A percentile compares a stretch with the other conserved stretches of the same genome.
Evolutionary conservation across 2,888 invertebrate species (phyloP).

Genomic region (Philopedon plagiatum): DNA sequence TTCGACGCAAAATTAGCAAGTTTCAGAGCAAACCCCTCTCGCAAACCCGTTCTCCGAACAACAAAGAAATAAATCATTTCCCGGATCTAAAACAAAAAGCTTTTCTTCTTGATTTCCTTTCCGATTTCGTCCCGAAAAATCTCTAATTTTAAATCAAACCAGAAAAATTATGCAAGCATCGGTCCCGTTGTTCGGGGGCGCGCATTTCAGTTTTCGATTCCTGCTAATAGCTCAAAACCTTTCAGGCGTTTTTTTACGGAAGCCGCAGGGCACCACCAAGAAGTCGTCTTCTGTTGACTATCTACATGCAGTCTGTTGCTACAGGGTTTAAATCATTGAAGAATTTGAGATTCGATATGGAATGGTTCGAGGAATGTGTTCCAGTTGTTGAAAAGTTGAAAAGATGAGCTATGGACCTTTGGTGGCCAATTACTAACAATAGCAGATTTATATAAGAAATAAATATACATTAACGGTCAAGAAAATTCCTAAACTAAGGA

Average conservation of each 20-base stretch:
- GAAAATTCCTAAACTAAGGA: not conserved
- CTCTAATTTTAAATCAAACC: slow-evolving; percentile 37
- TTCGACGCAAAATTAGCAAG: slow-evolving; percentile 1
- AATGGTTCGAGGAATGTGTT: too few relatives aligned
- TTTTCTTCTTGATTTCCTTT: slow-evolving; percentile 27
- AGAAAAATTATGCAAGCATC: slow-evolving; percentile 37
- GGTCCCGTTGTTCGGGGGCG: slow-evolving; percentile 33
- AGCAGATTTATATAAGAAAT: too few relatives aligned
- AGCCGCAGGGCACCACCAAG: not conserved
- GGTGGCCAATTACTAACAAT: too few relatives aligned
- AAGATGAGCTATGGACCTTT: too few relatives aligned
- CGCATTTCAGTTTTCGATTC: slow-evolving; percentile 39
- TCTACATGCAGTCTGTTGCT: too few relatives aligned
- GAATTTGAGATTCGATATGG: too few relatives aligned
- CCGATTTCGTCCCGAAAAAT: slow-evolving; percentile 20
- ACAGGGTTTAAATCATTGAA: too few relatives aligned
- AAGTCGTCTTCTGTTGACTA: not conserved
- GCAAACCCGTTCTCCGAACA: not conserved
- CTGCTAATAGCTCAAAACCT: slow-evolving; percentile 43
- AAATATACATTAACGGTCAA: too few relatives aligned
- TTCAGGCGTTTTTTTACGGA: slow-evolving; percentile 36
- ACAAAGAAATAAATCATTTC: slow-evolving; percentile 20
- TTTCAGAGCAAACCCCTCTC: not conserved
- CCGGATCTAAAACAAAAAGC: slow-evolving; percentile 17
- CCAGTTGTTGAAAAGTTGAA: too few relatives aligned